phyloP scores from a whole-genome alignment of 2,888 invertebrate species.

The Ischnura elegans region DNA sequence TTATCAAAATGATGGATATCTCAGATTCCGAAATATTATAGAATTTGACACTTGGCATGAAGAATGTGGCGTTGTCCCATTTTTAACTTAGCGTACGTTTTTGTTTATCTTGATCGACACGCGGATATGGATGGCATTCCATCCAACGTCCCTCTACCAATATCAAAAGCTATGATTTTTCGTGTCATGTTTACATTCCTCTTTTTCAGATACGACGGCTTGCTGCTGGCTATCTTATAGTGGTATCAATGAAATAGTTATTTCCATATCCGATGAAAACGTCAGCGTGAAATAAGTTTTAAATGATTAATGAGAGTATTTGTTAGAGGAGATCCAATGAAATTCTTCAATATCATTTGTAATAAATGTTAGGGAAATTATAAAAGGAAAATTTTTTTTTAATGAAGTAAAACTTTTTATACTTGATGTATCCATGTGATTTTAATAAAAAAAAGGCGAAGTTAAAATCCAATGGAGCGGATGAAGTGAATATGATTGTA shows the following conservation, averaged over 20 bases:
- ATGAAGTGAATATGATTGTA: too few species aligned
- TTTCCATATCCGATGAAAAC: too few species aligned
- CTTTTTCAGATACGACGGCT: not conserved
- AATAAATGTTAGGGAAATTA: too few species aligned
- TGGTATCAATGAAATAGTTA: too few species aligned
- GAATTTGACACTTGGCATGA: slow-evolving; percentile 13
- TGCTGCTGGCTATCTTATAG: not conserved
- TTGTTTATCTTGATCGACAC: slow-evolving; percentile 31
- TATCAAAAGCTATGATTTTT: not conserved
- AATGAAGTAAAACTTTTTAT: too few species aligned
- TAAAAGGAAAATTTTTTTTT: too few species aligned
- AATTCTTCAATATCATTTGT: too few species aligned
- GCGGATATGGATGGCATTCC: not conserved
- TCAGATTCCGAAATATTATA: slow-evolving; percentile 4
- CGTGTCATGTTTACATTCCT: not conserved
- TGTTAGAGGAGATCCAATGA: not conserved
- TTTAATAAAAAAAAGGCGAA: too few species aligned
- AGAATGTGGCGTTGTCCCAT: not conserved
- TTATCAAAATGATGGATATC: slow-evolving; percentile 31
- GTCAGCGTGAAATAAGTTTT: too few species aligned
- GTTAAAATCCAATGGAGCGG: too few species aligned
- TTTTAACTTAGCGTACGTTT: not conserved
- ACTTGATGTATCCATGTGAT: too few species aligned
- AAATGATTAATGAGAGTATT: too few species aligned
- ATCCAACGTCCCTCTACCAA: not conserved